Percentiles rank a stretch among this genome's conserved stretches.
Conservation (phyloP, 2,797 vertebrate genomes). For the Characodon lateralis region DNA sequence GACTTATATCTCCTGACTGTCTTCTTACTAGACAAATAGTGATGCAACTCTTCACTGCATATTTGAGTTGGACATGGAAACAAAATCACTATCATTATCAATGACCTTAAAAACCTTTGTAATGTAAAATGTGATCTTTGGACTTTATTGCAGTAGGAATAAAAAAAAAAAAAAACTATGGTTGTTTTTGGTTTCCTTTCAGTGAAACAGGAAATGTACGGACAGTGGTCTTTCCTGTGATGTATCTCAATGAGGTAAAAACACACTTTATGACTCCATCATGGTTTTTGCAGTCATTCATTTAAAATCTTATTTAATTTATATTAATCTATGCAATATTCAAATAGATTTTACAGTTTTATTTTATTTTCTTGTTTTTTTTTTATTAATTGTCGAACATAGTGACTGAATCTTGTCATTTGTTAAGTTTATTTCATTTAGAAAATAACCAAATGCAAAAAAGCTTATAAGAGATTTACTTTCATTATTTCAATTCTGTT, state of each 20-base stretch:
- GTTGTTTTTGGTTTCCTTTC: constrained; percentile 16
- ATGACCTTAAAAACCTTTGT: neutral
- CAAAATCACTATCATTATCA: neutral
- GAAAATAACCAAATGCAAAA: neutral
- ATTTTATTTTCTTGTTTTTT: neutral
- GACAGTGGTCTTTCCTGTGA: constrained; percentile 88
- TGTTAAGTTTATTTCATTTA: too few species aligned
- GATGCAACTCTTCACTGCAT: neutral
- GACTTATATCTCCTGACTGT: neutral
- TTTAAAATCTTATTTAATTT: neutral
- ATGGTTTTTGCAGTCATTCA: neutral
- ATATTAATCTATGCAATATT: neutral
- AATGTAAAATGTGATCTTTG: neutral
- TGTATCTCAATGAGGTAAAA: constrained; percentile 93
- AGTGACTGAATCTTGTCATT: neutral
- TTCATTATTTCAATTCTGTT: neutral
- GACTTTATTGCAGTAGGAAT: neutral
- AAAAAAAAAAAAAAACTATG: neutral
- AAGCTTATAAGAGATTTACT: neutral
- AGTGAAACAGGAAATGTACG: constrained; percentile 86
- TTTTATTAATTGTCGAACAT: neutral
- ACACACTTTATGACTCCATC: neutral
- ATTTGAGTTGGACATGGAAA: neutral
- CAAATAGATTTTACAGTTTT: neutral
- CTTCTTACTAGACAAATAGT: neutral